Percentiles rank a stretch among this genome's conserved stretches.
phyloP scores from a whole-genome alignment of 2,113 vertebrate genomes.

The Myotis brandtii region DNA sequence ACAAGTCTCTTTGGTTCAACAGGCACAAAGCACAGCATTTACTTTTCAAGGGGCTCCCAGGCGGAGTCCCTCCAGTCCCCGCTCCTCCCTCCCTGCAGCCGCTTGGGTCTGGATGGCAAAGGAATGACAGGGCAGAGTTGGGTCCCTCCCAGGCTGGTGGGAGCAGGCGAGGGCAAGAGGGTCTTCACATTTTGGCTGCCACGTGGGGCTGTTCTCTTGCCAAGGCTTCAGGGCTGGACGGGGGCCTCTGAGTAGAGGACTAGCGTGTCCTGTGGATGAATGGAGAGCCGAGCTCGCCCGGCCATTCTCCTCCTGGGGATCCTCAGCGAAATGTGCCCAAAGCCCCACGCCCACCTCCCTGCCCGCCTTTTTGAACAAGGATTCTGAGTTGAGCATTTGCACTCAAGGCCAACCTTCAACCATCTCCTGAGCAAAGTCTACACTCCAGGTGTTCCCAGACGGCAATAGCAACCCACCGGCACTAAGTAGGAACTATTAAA shows the following conservation, averaged over 20 bases:
- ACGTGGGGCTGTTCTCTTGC: neutral
- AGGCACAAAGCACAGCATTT: conserved; percentile 76
- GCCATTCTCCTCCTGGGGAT: neutral
- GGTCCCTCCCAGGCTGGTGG: conserved; percentile 10
- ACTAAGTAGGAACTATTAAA: neutral
- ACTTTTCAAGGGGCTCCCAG: conserved; percentile 82
- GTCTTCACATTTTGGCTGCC: neutral
- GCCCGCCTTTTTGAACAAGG: neutral
- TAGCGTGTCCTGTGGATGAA: conserved; percentile 1
- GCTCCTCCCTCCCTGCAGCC: conserved; percentile 50
- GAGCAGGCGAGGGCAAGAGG: neutral
- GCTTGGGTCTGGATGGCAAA: conserved; percentile 56
- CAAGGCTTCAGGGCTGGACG: conserved; percentile 1
- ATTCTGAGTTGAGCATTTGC: neutral
- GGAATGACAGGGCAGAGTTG: neutral
- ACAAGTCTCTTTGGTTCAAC: conserved; percentile 80
- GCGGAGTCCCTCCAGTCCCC: neutral
- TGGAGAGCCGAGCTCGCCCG: neutral
- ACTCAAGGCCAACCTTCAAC: neutral
- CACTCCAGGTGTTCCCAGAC: neutral
- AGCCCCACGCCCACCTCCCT: neutral
- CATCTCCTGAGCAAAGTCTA: conserved; percentile 20
- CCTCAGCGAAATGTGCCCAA: neutral
- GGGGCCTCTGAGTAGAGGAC: conserved; percentile 26
- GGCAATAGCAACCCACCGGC: neutral